A percentile compares a stretch with the other conserved stretches of the same genome.
phyloP scores from a whole-genome alignment of 2,113 vertebrate genomes.

The Octodon degus region DNA sequence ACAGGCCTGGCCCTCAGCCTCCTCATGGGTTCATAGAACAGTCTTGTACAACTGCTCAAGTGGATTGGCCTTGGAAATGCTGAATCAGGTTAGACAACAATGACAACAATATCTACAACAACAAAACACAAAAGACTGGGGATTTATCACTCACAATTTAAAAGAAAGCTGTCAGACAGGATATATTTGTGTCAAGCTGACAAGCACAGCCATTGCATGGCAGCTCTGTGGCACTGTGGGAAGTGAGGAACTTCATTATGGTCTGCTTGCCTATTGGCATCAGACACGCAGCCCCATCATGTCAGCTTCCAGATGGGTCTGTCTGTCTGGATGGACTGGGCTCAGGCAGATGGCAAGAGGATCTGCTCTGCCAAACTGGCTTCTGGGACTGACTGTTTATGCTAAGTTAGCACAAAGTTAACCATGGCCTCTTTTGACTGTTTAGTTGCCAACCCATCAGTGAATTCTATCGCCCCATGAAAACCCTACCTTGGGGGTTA shows the following conservation, averaged over 20 bases:
- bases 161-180: slow-evolving; percentile 24
- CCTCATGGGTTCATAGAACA: not conserved
- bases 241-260: not conserved
- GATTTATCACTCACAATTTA: not conserved
- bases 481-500: not conserved
- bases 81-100: not conserved
- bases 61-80: slow-evolving; percentile 53
- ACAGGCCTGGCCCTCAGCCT: not conserved
- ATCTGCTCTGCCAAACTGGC: not conserved
- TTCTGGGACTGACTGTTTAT: not conserved
- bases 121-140: not conserved
- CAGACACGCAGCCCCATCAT: not conserved
- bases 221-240: not conserved
- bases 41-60: not conserved
- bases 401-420: not conserved
- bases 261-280: not conserved
- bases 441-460: not conserved
- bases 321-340: not conserved
- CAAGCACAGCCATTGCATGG: not conserved
- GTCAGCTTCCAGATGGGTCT: not conserved
- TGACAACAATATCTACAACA: not conserved
- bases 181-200: not conserved
- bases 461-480: not conserved
- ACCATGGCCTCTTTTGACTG: not conserved
- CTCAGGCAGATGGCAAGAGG: not conserved